These are phyloP conservation scores for Hanleya hanleyi DNA, from an alignment of 2,888 invertebrate genomes.

Conservation along the genomic window DNA sequence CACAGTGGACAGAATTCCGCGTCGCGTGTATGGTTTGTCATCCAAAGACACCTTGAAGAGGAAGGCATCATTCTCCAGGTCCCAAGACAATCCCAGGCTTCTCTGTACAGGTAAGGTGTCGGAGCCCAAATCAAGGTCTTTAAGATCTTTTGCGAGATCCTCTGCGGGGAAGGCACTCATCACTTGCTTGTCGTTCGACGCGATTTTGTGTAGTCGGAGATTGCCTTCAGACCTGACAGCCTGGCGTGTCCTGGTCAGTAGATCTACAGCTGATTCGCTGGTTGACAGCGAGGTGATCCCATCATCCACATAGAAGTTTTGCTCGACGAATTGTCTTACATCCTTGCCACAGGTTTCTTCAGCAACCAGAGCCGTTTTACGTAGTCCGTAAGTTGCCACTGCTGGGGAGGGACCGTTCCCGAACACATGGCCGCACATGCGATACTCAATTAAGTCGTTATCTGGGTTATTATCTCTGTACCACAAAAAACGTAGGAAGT, in stretches of 20 bases:
- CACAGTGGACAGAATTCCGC: constrained; percentile 34
- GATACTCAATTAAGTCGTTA: constrained; percentile 21
- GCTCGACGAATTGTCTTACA: constrained; percentile 30
- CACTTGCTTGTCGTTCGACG: constrained; percentile 37
- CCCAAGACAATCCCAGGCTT: constrained; percentile 28
- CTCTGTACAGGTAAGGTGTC: constrained; percentile 13
- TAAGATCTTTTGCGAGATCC: constrained; percentile 39
- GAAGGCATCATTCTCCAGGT: constrained; percentile 33
- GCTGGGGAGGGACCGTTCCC: constrained; percentile 28
- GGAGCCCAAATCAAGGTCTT: constrained; percentile 28
- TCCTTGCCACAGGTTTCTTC: constrained; percentile 17
- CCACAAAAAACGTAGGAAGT: constrained; percentile 21
- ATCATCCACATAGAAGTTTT: constrained; percentile 45
- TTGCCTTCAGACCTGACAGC: constrained; percentile 28
- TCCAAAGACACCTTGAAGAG: constrained; percentile 22
- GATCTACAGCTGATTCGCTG: constrained; percentile 22
- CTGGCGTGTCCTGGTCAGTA: constrained; percentile 35
- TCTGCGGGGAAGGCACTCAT: constrained; percentile 34
- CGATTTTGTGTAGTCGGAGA: constrained; percentile 43
- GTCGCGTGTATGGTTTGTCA: constrained; percentile 31
- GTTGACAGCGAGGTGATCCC: constrained; percentile 29
- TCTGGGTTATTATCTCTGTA: constrained; percentile 14
- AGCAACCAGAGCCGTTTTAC: constrained; percentile 12
- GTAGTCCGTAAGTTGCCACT: constrained; percentile 18
- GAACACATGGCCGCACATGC: constrained; percentile 31